phyloP scores from a whole-genome alignment of 2,113 vertebrate genomes.

The Anguilla japonica region DNA sequence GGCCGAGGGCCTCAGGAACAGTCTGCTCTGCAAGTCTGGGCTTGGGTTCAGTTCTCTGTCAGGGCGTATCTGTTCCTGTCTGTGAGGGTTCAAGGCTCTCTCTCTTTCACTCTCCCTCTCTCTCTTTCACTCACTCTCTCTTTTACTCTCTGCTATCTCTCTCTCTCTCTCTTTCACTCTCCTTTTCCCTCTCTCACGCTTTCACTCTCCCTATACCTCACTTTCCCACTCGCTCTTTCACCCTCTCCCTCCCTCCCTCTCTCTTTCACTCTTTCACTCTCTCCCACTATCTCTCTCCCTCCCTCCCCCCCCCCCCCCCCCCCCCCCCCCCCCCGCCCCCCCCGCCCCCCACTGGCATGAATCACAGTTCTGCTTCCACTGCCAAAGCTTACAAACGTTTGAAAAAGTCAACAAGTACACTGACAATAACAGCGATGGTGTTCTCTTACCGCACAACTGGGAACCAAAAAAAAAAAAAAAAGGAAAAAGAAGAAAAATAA shows the following conservation, averaged over 20 bases:
- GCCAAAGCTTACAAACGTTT: not conserved
- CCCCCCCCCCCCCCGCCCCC: not conserved
- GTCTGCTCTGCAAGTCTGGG: constrained; percentile 62
- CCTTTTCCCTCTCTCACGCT: not conserved
- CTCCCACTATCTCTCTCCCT: not conserved
- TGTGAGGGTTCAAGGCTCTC: constrained; percentile 54
- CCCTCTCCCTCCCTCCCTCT: constrained; percentile 26
- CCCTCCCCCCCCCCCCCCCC: not conserved
- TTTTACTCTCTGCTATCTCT: not conserved
- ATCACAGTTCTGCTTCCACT: not conserved
- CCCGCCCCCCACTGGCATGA: not conserved
- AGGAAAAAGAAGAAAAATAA: not conserved
- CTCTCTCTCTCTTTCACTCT: not conserved
- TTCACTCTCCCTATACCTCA: no score
- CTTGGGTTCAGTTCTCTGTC: constrained; percentile 63
- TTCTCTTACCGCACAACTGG: not conserved
- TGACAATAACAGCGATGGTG: not conserved
- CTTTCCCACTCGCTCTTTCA: constrained; percentile 27
- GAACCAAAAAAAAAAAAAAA: not conserved
- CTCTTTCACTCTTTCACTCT: no score
- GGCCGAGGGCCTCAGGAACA: not conserved
- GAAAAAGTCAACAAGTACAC: not conserved
- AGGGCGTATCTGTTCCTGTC: constrained; percentile 69
- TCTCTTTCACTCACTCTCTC: not conserved
- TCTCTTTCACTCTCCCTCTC: not conserved